A percentile compares a stretch with the other conserved stretches of the same genome.
These are phyloP conservation scores for Epizoanthus fatuus DNA, from an alignment of 92 coral and sea anemone genomes.

Conservation along the genomic window DNA sequence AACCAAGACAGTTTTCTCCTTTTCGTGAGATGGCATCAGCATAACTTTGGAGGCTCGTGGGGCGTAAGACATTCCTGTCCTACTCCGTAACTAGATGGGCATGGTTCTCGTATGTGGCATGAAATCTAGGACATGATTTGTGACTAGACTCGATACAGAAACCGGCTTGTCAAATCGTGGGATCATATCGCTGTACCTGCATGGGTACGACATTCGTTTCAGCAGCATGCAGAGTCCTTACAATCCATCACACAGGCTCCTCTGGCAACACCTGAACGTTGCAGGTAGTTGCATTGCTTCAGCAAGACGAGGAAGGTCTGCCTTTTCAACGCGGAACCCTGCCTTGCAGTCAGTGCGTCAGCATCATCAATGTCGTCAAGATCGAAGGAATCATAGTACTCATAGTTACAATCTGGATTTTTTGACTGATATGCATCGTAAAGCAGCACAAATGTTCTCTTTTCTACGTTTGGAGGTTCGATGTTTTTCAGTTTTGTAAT, in stretches of 20 bases:
- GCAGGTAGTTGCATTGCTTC: background rate
- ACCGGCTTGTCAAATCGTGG: no score
- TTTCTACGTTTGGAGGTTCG: no score
- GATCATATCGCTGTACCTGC: no score
- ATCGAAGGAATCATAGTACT: background rate
- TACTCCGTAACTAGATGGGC: no score
- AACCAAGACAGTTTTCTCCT: no score
- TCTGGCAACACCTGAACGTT: background rate
- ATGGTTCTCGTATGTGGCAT: no score
- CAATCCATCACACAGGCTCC: background rate
- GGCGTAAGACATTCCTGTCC: no score
- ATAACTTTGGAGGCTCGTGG: no score
- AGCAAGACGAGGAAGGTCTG: background rate
- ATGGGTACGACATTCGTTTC: background rate
- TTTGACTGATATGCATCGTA: background rate
- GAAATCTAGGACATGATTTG: no score
- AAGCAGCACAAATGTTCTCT: background rate
- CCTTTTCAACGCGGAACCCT: background rate
- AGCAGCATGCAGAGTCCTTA: background rate
- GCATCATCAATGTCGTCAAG: background rate
- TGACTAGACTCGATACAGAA: no score
- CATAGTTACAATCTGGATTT: background rate
- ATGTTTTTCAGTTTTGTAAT: no score
- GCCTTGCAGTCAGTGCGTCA: background rate
- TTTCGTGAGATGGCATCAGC: no score